Base-by-base conservation (phyloP, 2,888 invertebrate species). In the Ditula angustiorana region DNA sequence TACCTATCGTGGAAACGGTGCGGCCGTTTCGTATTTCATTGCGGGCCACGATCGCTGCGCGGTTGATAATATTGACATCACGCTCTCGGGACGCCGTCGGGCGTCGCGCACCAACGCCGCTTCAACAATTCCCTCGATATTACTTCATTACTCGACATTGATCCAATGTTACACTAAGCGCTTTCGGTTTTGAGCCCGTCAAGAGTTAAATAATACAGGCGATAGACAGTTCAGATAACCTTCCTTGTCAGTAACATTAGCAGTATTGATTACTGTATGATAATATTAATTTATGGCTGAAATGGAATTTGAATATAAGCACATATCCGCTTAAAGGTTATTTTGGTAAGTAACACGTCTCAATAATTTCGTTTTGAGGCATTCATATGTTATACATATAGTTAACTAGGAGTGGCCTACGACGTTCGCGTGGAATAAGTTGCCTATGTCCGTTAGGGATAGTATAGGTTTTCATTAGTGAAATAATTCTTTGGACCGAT, bases 61-160 rank as follows among this genome's bases (percentile, higher is more conserved):
- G 16, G 53, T 44, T 58, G 63, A 63, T 52, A 63, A 52, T 41
- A 59, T 58, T 59, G 67, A 50, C 67, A 55, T 55, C 61, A 60
- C 61, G 62, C 44, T 26, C 37, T 37, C 53, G 35, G 61, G 57
- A 56, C 65, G 37, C 58, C 65, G 60, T 57, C 47, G 24, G 69
- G 66, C 67, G 77, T 77, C 71, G 68, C 74, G 76, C 76, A 69
- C 71, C 71, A 67, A 59, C 74, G 75, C 72, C 64, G 67, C 63
- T 44, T 37, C 46, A 44, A 59, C 64, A 64, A 67, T 63, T 41
- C 62, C 26, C 19, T 41, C 58, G 35, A 59, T 53, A 64, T 64
- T 59, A 53, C 64, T 64, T 64, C 59, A 64, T 64, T 64, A 64
- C 63, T 33, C 35, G 49, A 50, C 62, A 62, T 57, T 59, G 59